Conservation (phyloP, 2,888 invertebrate genomes). For the Megamerina dolium region DNA sequence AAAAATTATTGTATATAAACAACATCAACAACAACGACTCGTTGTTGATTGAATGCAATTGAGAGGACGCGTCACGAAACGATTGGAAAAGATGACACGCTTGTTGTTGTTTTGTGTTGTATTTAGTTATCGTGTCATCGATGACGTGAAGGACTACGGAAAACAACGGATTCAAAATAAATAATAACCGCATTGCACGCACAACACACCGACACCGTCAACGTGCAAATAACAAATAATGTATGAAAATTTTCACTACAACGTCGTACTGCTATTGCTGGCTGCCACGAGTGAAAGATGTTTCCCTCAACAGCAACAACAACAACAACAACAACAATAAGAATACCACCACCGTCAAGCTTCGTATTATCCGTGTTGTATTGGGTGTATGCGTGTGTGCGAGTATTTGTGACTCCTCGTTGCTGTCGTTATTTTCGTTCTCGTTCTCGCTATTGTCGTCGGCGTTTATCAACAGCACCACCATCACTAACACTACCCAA, state of each 20-base stretch:
- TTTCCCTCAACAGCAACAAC: constrained; percentile 15
- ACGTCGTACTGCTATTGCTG: constrained; percentile 23
- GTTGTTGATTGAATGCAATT: no score
- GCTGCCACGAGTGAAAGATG: no score
- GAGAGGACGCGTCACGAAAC: no score
- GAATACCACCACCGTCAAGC: constrained; percentile 13
- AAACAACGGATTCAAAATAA: no score
- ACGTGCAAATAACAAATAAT: constrained; percentile 47
- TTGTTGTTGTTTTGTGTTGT: constrained; percentile 21
- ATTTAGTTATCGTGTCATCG: constrained; percentile 1
- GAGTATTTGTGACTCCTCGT: constrained; percentile 4
- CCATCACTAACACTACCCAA: no score
- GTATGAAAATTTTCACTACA: constrained; percentile 38
- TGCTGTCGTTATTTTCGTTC: constrained; percentile 1
- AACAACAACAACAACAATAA: constrained; percentile 19
- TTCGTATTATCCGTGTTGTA: not conserved
- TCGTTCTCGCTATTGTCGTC: no score
- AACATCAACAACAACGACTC: no score
- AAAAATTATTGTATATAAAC: no score
- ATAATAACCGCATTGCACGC: constrained; percentile 33
- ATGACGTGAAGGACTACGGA: no score
- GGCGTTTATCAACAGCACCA: no score
- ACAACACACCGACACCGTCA: constrained; percentile 36
- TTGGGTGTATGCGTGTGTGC: not conserved
- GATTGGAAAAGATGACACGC: no score